A percentile compares a stretch with the other conserved stretches of the same genome.
Evolutionary conservation across 2,888 invertebrate genomes (phyloP).

Genomic region (Heliconius hortense): DNA sequence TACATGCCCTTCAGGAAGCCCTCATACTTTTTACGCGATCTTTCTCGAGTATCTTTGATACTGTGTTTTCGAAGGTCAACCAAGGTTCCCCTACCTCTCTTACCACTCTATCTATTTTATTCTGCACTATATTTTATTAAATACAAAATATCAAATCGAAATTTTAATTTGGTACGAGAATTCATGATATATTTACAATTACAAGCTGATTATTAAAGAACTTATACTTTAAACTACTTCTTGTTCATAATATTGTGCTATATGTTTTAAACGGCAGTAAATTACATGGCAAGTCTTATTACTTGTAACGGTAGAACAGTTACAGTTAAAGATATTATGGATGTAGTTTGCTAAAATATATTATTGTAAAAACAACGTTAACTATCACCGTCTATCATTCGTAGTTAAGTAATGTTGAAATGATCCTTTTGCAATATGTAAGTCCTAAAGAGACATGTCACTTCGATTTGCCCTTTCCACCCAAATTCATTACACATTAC

Average conservation of each 20-base stretch:
- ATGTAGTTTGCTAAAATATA: background rate
- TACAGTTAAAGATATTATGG: background rate
- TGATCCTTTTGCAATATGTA: background rate
- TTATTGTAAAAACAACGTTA: background rate
- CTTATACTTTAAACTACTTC: slow-evolving; percentile 1
- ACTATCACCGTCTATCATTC: background rate
- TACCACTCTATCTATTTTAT: background rate
- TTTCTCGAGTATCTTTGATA: too few species aligned
- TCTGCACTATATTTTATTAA: background rate
- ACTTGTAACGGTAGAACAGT: background rate
- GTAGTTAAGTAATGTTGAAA: background rate
- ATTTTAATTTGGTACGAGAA: background rate
- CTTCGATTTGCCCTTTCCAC: background rate
- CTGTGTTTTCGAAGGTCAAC: too few species aligned
- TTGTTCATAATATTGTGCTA: background rate
- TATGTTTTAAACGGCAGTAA: background rate
- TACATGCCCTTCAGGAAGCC: too few species aligned
- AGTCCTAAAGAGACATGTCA: background rate
- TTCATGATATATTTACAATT: background rate
- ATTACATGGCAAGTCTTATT: slow-evolving; percentile 7
- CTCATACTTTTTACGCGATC: too few species aligned
- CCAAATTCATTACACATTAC: too few species aligned
- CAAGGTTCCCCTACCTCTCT: too few species aligned
- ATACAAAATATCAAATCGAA: background rate
- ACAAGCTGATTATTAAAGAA: background rate